Base-by-base conservation (phyloP, 2,797 vertebrate species). In the Phaenicophaeus curvirostris region DNA sequence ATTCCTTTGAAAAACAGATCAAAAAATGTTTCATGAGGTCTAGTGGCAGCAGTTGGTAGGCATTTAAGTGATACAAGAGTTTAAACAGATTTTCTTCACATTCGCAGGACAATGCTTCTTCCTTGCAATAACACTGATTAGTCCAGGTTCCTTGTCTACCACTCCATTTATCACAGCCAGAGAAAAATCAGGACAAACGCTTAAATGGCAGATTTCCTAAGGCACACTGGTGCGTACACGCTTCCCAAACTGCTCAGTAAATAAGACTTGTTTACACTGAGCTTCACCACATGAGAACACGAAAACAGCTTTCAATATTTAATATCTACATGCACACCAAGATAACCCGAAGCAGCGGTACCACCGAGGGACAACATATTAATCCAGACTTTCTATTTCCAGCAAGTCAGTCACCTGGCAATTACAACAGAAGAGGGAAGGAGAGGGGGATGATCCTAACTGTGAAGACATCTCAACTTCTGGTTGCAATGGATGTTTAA, bases 301-400 rank as follows among this genome's bases (percentile, higher is more conserved):
- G 55, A 90, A 95, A 93, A 82, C 23, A 87, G 74, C 41, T 89
- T 96, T 96, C 87, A 96, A 96, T 96, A 93, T 93, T 93, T 96
- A 92, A 94, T 93, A 93, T 30, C 77, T 76, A 83, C 74, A 85
- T 8, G 66, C 53, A 89, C 57, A 92, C 15, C 73, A 77, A 80
- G n/a, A 65, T 82, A 92, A 78, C 55, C 44, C 54, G 67, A 86
- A 88, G 79, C 71, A 54, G 24, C 9, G 39, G 63, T 78, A 91
- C n/a, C 66, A 78, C 16, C 18, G 82, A 80, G 68, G 37, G 80
- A 93, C 88, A 67, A 92, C 16, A 50, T 33, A 94, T 93, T 93
- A 95, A 91, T 91, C 63, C 53, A 83, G 57, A 85, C 39, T 75
- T 61, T 44, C 7, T 88, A 90, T 65, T 89, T 65, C 74, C 57